Evolutionary conservation across 1,140 invertebrate genomes (phyloP).

Genomic region (Bombus sibiricus): DNA sequence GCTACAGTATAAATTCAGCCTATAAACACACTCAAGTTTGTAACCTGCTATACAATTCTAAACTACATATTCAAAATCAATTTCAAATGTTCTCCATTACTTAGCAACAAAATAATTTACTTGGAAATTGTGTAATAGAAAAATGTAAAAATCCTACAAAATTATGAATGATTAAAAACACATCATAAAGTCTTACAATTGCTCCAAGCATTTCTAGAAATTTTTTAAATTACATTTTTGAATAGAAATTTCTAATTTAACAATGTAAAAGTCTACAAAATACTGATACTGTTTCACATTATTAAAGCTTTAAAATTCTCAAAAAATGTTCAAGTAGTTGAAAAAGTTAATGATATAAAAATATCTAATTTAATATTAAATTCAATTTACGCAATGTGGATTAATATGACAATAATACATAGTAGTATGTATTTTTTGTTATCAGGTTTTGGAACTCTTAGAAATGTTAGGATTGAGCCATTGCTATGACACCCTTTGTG

Average conservation of each 20-base stretch:
- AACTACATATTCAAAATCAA: neutral
- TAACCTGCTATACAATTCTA: neutral
- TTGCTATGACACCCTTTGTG: conserved; percentile 84
- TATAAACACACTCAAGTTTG: conserved; percentile 80
- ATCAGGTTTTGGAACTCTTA: conserved; percentile 84
- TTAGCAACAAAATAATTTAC: neutral
- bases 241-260: no score
- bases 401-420: neutral
- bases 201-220: neutral
- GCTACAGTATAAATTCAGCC: conserved; percentile 80
- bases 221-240: neutral
- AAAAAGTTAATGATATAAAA: no score
- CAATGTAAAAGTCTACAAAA: neutral
- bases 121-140: neutral
- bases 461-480: conserved; percentile 85
- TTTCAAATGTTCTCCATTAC: neutral
- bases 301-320: no score
- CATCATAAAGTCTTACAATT: neutral
- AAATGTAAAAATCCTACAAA: neutral
- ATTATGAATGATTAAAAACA: neutral
- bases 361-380: neutral
- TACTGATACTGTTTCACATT: no score
- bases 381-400: neutral
- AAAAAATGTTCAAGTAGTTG: no score
- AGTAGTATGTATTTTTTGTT: neutral